Conservation (phyloP, 1,140 invertebrate species). For the Temnothorax nylanderi region DNA sequence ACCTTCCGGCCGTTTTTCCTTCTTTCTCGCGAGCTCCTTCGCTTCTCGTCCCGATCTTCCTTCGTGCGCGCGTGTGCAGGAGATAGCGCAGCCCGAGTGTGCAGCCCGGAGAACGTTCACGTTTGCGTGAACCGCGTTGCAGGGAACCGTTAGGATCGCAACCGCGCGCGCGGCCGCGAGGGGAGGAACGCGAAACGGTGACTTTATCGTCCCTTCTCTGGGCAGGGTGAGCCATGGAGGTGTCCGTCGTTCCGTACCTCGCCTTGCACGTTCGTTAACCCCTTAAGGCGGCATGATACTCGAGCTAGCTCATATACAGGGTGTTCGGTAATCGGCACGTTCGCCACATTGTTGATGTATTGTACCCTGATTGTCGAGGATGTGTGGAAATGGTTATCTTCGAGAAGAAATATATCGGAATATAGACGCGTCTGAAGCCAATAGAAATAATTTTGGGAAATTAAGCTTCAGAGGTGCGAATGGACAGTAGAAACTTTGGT, state of each 20-base stretch:
- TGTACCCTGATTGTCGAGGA: neutral
- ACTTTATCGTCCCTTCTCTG: constrained; percentile 64
- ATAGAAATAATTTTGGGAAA: neutral
- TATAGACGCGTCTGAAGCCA: neutral
- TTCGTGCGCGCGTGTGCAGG: constrained; percentile 30
- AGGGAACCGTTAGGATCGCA: constrained; percentile 82
- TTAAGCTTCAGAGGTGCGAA: neutral
- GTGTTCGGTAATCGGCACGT: constrained; percentile 15
- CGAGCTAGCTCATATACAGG: constrained; percentile 42
- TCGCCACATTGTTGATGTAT: neutral
- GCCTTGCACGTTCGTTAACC: constrained; percentile 57
- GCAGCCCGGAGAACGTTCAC: constrained; percentile 73
- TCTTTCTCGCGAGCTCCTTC: constrained; percentile 36
- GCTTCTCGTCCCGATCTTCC: constrained; percentile 52
- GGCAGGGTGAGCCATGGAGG: constrained; percentile 44
- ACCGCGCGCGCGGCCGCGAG: constrained; percentile 48
- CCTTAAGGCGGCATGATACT: constrained; percentile 37
- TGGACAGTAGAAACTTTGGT: neutral
- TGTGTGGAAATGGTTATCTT: neutral
- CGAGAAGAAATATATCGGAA: neutral
- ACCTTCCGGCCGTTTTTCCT: constrained; percentile 63
- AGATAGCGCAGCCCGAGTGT: constrained; percentile 65
- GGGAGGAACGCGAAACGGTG: constrained; percentile 62
- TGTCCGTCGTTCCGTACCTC: constrained; percentile 51
- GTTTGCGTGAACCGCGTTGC: constrained; percentile 77